A percentile compares a stretch with the other conserved stretches of the same genome.
These are phyloP conservation scores for Tolypeutes matacus DNA, from an alignment of 2,797 vertebrate genomes.

Conservation along the genomic window DNA sequence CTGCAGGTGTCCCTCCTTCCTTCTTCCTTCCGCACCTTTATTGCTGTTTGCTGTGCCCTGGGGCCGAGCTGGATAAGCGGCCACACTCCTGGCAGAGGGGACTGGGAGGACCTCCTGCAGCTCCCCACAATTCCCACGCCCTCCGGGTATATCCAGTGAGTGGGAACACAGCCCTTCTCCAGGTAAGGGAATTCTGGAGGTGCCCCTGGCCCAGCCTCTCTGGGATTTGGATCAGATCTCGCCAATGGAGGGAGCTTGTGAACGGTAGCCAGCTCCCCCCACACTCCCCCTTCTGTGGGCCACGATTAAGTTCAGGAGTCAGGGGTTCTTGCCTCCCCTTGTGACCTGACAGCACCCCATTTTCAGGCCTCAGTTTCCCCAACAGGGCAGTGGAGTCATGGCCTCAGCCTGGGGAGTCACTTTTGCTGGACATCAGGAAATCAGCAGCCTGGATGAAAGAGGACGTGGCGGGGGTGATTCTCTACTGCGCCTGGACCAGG, in stretches of 20 bases:
- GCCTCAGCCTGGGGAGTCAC: background rate
- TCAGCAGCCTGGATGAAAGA: constrained; percentile 98
- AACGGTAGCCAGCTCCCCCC: background rate
- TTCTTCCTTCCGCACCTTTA: background rate
- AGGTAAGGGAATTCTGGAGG: background rate
- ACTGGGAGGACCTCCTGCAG: background rate
- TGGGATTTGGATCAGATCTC: background rate
- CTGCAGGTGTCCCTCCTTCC: background rate
- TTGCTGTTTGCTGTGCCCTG: background rate
- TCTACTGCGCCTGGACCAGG: constrained; percentile 84
- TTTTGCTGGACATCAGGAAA: background rate
- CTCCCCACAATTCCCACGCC: background rate
- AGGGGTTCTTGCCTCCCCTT: background rate
- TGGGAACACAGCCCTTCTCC: background rate
- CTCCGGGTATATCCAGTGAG: background rate
- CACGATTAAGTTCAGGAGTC: background rate
- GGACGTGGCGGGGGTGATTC: constrained; percentile 89
- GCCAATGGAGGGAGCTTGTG: background rate
- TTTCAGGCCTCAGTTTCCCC: background rate
- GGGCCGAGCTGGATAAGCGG: background rate
- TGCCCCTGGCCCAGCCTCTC: background rate
- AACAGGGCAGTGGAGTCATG: background rate
- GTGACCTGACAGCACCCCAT: no score
- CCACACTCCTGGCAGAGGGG: background rate
- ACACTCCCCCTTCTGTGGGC: background rate